phyloP scores from a whole-genome alignment of 2,797 vertebrate genomes.

The Propithecus deckenii region DNA sequence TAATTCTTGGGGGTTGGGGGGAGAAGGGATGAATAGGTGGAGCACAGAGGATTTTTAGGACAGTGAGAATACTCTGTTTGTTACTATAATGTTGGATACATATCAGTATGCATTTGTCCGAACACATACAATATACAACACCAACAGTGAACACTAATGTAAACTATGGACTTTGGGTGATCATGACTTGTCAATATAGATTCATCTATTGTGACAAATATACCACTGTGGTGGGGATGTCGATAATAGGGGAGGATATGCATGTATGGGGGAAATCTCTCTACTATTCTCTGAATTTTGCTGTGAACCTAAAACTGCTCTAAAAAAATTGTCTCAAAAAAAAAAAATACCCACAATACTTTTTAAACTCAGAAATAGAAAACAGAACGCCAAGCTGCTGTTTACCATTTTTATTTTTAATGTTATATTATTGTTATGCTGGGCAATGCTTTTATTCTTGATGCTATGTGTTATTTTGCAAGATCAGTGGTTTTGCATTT shows the following conservation, averaged over 20 bases:
- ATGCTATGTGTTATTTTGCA: background rate
- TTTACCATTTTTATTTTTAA: background rate
- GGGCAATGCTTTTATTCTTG: background rate
- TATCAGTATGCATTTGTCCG: background rate
- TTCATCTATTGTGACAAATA: background rate
- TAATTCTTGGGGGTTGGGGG: fast-evolving
- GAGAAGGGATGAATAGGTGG: fast-evolving
- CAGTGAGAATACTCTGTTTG: too few species aligned
- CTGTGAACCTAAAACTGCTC: background rate
- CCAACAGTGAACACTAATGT: background rate
- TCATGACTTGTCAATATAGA: background rate
- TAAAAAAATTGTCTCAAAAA: background rate
- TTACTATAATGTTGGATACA: too few species aligned
- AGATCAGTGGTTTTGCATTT: background rate
- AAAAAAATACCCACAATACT: background rate
- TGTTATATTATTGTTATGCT: background rate
- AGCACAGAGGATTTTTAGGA: background rate
- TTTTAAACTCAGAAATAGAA: background rate
- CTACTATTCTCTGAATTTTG: background rate
- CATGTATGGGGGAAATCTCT: too few species aligned
- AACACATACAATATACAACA: background rate
- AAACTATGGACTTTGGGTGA: background rate
- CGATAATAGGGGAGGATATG: background rate
- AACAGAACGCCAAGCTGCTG: background rate
- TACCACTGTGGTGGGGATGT: fast-evolving